These are phyloP conservation scores for Andrena bucephala DNA, from an alignment of 2,888 invertebrate genomes.

Conservation along the genomic window DNA sequence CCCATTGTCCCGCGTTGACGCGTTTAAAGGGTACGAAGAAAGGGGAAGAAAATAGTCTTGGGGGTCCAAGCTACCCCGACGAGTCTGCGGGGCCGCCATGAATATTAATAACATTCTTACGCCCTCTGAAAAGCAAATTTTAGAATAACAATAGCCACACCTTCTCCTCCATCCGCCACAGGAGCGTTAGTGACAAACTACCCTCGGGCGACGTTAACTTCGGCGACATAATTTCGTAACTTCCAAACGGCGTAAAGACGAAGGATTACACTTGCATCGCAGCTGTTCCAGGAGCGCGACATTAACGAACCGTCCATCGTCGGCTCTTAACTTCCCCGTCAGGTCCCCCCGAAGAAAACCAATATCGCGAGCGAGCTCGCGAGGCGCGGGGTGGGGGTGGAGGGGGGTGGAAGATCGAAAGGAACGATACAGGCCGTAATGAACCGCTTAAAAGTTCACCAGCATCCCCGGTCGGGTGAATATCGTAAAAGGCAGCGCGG, in stretches of 20 bases:
- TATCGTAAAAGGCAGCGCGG: background rate
- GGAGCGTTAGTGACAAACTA: background rate
- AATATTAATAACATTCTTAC: conserved; percentile 51
- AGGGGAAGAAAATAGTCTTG: conserved; percentile 9
- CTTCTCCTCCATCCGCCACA: background rate
- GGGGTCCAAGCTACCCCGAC: background rate
- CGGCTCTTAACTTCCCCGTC: conserved; percentile 24
- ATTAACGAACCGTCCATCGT: conserved; percentile 22
- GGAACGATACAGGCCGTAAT: background rate
- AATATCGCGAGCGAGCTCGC: conserved; percentile 5
- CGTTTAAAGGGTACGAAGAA: conserved; percentile 14
- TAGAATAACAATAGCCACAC: conserved; percentile 31
- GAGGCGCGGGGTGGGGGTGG: background rate
- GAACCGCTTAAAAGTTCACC: conserved; percentile 15
- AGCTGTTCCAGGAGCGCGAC: conserved; percentile 15
- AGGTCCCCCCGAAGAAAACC: background rate
- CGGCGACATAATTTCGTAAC: conserved; percentile 17
- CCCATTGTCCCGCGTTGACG: conserved; percentile 46
- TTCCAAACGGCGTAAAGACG: conserved; percentile 1
- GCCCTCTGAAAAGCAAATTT: conserved; percentile 27
- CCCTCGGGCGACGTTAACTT: conserved; percentile 9
- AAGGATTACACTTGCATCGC: conserved; percentile 18
- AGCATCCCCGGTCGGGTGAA: background rate
- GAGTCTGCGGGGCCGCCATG: conserved; percentile 13
- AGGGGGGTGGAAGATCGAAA: background rate